Evolutionary conservation across 2,888 invertebrate species (phyloP).

Genomic region (Ophion obscuratus): DNA sequence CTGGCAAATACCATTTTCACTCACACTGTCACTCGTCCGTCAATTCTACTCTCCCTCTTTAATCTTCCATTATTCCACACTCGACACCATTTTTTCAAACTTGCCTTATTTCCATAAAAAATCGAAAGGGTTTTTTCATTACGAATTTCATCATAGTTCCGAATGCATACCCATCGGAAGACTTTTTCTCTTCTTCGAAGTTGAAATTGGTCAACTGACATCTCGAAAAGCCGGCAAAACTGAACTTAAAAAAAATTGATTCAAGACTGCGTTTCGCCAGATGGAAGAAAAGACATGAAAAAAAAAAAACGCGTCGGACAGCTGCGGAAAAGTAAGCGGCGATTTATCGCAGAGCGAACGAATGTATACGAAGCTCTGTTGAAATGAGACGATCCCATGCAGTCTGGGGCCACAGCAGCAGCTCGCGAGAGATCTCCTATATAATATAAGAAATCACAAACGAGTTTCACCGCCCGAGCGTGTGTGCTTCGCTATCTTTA

Average conservation of each 20-base stretch:
- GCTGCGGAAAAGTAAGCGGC: neutral
- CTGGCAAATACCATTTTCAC: too few relatives aligned
- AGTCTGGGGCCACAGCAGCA: conserved; percentile 42
- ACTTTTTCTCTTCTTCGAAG: neutral
- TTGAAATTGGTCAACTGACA: neutral
- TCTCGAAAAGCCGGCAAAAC: neutral
- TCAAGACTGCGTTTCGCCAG: too few relatives aligned
- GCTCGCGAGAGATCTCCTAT: neutral
- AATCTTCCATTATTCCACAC: too few relatives aligned
- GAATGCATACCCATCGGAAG: neutral
- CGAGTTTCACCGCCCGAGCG: conserved; percentile 58
- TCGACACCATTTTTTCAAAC: too few relatives aligned
- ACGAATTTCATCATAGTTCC: too few relatives aligned
- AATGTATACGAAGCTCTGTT: conserved; percentile 6
- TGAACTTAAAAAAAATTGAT: neutral
- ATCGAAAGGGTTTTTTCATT: too few relatives aligned
- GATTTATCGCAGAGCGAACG: neutral
- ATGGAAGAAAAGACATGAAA: too few relatives aligned
- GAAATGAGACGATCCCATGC: conserved; percentile 56
- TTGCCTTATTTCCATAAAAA: too few relatives aligned
- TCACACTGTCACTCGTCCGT: too few relatives aligned
- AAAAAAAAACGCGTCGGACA: neutral
- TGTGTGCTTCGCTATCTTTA: conserved; percentile 48
- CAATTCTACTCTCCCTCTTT: too few relatives aligned
- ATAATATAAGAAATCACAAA: conserved; percentile 55